Evolutionary conservation across 2,888 invertebrate genomes (phyloP).

Genomic region (Neoscelio sp.): DNA sequence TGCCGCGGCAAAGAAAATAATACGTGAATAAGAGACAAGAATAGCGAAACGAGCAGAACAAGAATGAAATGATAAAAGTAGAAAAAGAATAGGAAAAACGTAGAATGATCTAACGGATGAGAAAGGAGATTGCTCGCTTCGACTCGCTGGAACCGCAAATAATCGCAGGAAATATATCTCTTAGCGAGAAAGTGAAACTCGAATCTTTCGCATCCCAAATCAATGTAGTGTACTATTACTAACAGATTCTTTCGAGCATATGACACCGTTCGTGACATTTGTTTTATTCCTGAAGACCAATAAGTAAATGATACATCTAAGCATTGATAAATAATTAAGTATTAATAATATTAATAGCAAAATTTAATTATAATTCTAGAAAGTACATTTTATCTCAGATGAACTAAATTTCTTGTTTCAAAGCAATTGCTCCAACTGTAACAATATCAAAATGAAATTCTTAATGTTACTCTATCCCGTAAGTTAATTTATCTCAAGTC

Average conservation of each 20-base stretch:
- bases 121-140: constrained; percentile 45
- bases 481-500: neutral
- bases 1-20: constrained; percentile 43
- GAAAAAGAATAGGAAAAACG: constrained; percentile 36
- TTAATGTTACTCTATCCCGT: neutral
- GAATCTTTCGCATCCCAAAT: constrained; percentile 30
- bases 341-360: too few relatives aligned
- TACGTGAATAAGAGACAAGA: constrained; percentile 43
- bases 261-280: constrained; percentile 1
- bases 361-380: neutral
- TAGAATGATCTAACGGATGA: constrained; percentile 30
- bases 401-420: too few relatives aligned
- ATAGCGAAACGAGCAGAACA: neutral
- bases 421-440: too few relatives aligned
- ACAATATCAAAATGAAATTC: neutral
- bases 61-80: constrained; percentile 51
- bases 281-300: too few relatives aligned
- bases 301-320: too few relatives aligned
- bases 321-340: too few relatives aligned
- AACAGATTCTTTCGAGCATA: constrained; percentile 30
- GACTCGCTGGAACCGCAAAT: constrained; percentile 44
- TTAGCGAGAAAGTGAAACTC: constrained; percentile 56
- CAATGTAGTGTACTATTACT: constrained; percentile 43
- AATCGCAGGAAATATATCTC: constrained; percentile 64
- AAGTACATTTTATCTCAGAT: too few relatives aligned